Conservation (phyloP, 2,113 vertebrate genomes). For the Proterorhinus semilunaris region DNA sequence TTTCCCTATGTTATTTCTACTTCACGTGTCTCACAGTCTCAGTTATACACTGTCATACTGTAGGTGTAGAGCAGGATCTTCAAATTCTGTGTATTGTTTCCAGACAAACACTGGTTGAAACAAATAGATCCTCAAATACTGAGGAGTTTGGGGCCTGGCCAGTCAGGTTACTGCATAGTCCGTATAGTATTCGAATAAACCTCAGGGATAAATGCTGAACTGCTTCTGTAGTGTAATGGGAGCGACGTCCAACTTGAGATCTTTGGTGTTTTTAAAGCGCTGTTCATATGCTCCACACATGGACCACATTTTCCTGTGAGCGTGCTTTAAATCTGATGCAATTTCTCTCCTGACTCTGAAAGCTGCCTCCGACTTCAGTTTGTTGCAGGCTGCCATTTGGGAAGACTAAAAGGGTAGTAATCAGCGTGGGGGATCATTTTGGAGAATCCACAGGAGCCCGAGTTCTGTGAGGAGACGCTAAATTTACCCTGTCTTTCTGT, state of each 20-base stretch:
- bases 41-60: slow-evolving; percentile 2
- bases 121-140: not conserved
- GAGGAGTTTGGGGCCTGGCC: not conserved
- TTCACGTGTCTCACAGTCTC: not conserved
- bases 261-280: not conserved
- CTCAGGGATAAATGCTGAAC: not conserved
- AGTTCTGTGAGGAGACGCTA: slow-evolving; percentile 50
- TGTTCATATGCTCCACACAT: slow-evolving; percentile 34
- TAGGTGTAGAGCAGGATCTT: slow-evolving; percentile 51
- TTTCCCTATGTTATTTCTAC: slow-evolving; percentile 1
- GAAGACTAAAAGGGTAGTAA: slow-evolving; percentile 60
- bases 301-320: slow-evolving; percentile 1
- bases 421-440: slow-evolving; percentile 63
- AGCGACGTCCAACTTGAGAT: not conserved
- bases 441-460: slow-evolving; percentile 62
- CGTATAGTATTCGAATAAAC: not conserved
- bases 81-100: slow-evolving; percentile 32
- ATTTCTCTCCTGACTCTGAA: slow-evolving; percentile 40
- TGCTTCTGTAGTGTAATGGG: not conserved
- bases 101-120: not conserved
- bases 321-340: slow-evolving; percentile 54
- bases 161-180: not conserved
- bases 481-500: slow-evolving; percentile 44
- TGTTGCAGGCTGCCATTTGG: slow-evolving; percentile 23
- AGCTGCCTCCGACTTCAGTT: slow-evolving; percentile 11